Evolutionary conservation across 2,113 vertebrate genomes (phyloP).

Genomic region (Loxodonta africana): DNA sequence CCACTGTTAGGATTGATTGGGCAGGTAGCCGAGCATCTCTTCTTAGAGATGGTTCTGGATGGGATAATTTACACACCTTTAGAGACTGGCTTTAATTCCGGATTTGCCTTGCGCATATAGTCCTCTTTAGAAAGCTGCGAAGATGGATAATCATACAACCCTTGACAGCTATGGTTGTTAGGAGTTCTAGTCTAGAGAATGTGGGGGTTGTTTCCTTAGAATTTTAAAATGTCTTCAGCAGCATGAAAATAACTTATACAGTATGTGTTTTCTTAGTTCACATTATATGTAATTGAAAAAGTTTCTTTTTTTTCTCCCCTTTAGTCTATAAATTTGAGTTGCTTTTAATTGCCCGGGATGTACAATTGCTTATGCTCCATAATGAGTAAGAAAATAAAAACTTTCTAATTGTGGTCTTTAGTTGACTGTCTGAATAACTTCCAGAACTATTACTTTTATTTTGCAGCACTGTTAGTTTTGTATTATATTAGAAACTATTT

Average conservation of each 20-base stretch:
- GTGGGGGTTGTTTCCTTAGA: conserved; percentile 16
- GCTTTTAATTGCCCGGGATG: neutral
- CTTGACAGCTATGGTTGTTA: neutral
- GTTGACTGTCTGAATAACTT: neutral
- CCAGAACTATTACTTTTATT: neutral
- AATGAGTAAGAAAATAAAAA: conserved; percentile 13
- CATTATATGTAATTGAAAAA: neutral
- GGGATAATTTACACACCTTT: neutral
- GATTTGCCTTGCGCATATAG: neutral
- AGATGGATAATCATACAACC: neutral
- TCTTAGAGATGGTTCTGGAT: neutral
- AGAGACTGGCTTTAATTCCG: neutral
- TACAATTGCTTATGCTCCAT: conserved; percentile 14
- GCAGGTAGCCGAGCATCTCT: neutral
- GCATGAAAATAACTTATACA: neutral
- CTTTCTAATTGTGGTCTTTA: neutral
- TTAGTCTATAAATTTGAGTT: neutral
- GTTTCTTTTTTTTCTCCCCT: neutral
- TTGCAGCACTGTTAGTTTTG: conserved; percentile 13
- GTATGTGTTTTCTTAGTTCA: neutral
- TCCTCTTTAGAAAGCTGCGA: neutral
- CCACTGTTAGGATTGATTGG: neutral
- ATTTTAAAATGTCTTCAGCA: neutral
- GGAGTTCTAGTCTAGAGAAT: neutral
- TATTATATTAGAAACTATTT: neutral